Conservation (phyloP, 2,113 vertebrate species). For the Phoenicopterus ruber region DNA sequence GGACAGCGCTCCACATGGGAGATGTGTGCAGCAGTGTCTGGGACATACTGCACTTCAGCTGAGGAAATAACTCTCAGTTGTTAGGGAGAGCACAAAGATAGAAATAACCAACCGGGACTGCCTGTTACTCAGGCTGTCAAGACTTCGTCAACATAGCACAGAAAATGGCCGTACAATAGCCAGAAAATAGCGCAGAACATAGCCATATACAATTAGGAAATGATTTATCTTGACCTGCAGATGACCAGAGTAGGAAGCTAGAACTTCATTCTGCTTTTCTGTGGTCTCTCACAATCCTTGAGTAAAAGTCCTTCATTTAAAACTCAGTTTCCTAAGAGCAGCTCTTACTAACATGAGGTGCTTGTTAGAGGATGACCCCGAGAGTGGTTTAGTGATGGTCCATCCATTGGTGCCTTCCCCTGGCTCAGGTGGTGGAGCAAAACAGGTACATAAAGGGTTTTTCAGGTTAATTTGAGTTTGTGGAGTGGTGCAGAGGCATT, state of each 20-base stretch:
- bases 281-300: not conserved
- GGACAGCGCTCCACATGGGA: not conserved
- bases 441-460: not conserved
- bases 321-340: not conserved
- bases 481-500: not conserved
- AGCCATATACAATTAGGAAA: not conserved
- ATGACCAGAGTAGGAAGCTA: not conserved
- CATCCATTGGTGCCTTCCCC: not conserved
- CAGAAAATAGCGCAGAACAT: not conserved
- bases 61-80: not conserved
- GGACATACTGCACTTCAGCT: not conserved
- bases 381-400: not conserved
- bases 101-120: not conserved
- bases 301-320: not conserved
- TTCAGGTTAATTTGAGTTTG: not conserved
- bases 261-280: not conserved
- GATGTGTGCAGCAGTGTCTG: rapidly evolving
- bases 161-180: not conserved
- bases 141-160: not conserved
- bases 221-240: not conserved
- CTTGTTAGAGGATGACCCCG: not conserved
- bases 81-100: not conserved
- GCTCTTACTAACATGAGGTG: not conserved
- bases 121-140: not conserved
- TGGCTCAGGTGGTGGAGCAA: not conserved